Conservation (phyloP, 2,113 vertebrate species). For the Rhea pennata region DNA sequence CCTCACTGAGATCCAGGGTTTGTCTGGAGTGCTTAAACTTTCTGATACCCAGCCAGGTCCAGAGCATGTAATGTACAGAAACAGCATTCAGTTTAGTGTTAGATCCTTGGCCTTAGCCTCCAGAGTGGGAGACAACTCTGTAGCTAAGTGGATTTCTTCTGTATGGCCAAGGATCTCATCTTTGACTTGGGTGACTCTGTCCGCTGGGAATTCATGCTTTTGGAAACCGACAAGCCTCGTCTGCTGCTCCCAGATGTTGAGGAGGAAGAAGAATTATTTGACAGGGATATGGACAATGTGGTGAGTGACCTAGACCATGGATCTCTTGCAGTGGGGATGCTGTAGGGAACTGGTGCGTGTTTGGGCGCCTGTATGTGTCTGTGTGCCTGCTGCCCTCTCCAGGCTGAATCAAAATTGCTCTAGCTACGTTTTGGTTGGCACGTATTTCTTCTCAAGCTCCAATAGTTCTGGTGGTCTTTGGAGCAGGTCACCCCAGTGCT, state of each 20-base stretch:
- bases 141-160: neutral
- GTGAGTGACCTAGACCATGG: constrained; percentile 30
- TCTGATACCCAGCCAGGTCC: neutral
- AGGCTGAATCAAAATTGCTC: neutral
- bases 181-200: constrained; percentile 85
- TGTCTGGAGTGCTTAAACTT: neutral
- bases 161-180: constrained; percentile 79
- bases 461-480: neutral
- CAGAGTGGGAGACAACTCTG: neutral
- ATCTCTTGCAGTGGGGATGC: neutral
- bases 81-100: neutral
- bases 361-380: fast-evolving
- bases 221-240: constrained; percentile 6
- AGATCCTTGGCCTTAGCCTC: neutral
- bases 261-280: neutral
- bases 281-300: neutral
- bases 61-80: neutral
- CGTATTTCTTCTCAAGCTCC: neutral
- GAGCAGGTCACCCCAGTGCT: neutral
- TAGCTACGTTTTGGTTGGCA: neutral
- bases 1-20: neutral
- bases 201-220: constrained; percentile 86
- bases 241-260: constrained; percentile 49
- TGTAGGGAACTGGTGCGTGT: neutral
- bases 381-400: neutral